These are phyloP conservation scores for Denticeps clupeoides DNA, from an alignment of 2,797 vertebrate species.

Conservation along the genomic window DNA sequence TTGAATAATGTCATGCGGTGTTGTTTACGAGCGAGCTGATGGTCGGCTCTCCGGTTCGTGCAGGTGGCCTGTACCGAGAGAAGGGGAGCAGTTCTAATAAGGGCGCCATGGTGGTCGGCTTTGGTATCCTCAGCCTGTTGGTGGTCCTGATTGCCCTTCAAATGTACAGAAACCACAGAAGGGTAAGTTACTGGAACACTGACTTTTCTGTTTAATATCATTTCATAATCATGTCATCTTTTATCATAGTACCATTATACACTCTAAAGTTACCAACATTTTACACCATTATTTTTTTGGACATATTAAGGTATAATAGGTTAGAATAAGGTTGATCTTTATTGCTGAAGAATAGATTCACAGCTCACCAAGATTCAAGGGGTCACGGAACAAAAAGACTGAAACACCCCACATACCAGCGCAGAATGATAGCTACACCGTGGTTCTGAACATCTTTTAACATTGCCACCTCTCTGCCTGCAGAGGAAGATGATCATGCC, in stretches of 20 bases:
- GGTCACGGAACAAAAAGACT: background rate
- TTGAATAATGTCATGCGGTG: background rate
- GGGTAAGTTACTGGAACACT: constrained; percentile 46
- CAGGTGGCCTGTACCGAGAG: constrained; percentile 38
- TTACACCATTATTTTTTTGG: no score
- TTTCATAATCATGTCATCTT: no score
- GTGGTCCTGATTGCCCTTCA: constrained; percentile 49
- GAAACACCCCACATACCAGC: background rate
- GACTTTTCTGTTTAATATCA: no score
- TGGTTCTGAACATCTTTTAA: background rate
- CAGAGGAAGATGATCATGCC: constrained; percentile 54
- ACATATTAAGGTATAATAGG: no score
- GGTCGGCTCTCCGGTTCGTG: background rate
- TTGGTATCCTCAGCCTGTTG: constrained; percentile 44
- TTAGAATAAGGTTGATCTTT: no score
- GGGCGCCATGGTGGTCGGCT: constrained; percentile 21
- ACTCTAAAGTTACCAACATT: no score
- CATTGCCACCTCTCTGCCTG: constrained; percentile 1
- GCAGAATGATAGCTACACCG: background rate
- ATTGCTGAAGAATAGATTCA: no score
- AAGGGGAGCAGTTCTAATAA: constrained; percentile 18
- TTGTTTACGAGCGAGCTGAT: background rate
- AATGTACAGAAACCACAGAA: constrained; percentile 55
- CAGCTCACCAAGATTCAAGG: background rate
- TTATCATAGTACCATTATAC: no score